A percentile compares a stretch with the other conserved stretches of the same genome.
Evolutionary conservation across 2,113 vertebrate genomes (phyloP).

Genomic region (Seriola aureovittata): DNA sequence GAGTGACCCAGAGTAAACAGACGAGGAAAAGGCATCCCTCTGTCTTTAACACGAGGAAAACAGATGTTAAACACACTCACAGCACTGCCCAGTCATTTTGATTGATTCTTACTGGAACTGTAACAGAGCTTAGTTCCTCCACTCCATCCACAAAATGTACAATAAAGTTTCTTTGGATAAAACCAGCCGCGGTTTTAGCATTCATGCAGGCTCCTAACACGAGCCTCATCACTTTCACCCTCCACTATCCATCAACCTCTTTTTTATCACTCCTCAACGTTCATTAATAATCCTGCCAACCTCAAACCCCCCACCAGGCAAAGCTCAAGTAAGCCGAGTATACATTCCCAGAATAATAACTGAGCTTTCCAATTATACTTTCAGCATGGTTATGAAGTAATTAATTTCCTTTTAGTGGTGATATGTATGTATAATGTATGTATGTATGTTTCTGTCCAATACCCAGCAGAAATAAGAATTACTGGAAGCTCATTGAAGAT

Average conservation of each 20-base stretch:
- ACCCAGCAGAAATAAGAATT: conserved; percentile 11
- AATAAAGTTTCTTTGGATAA: neutral
- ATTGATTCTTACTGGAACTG: too few relatives aligned
- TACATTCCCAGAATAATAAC: conserved; percentile 36
- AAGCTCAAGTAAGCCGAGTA: conserved; percentile 17
- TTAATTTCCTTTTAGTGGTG: neutral
- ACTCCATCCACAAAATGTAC: too few relatives aligned
- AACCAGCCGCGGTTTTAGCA: neutral
- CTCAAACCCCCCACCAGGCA: conserved; percentile 27
- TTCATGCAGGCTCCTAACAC: neutral
- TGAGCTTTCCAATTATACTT: conserved; percentile 19
- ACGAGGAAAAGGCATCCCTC: too few relatives aligned
- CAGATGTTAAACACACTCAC: too few relatives aligned
- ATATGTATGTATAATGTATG: neutral
- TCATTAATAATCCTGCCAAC: conserved; percentile 58
- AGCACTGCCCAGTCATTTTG: too few relatives aligned
- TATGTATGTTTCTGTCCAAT: neutral
- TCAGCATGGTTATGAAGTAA: conserved; percentile 9
- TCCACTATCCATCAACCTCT: conserved; percentile 24
- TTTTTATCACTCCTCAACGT: conserved; percentile 32
- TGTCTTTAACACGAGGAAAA: too few relatives aligned
- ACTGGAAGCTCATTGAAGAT: neutral
- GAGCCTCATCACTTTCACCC: conserved; percentile 16
- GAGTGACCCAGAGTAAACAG: too few relatives aligned
- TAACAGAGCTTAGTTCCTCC: too few relatives aligned